phyloP scores from a whole-genome alignment of 2,888 invertebrate species.

The Chrysolina oricalcia region DNA sequence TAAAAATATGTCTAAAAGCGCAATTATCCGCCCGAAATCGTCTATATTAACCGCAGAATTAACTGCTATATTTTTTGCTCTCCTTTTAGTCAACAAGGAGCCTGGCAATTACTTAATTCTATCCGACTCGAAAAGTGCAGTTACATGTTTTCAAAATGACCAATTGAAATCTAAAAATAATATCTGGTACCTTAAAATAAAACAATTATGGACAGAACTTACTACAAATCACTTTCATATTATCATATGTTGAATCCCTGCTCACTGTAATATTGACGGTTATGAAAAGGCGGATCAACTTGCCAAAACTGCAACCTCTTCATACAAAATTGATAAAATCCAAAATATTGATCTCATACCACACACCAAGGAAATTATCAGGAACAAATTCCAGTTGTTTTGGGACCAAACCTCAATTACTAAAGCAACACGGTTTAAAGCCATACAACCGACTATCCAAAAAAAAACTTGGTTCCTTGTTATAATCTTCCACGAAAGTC shows the following conservation, averaged over 20 bases:
- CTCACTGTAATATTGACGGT: too few species aligned
- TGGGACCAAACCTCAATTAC: neutral
- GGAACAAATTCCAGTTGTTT: neutral
- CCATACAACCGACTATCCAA: neutral
- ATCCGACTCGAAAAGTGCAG: too few species aligned
- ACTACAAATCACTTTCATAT: too few species aligned
- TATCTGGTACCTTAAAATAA: neutral
- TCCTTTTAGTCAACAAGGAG: neutral
- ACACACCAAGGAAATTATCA: neutral
- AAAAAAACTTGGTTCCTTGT: too few species aligned
- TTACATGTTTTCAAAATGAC: too few species aligned
- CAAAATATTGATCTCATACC: too few species aligned
- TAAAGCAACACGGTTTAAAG: neutral
- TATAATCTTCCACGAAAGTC: too few species aligned
- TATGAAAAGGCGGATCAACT: neutral
- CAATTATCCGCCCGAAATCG: neutral
- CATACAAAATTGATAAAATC: neutral
- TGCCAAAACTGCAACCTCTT: conserved; percentile 6
- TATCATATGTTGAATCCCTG: too few species aligned
- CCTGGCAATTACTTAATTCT: neutral
- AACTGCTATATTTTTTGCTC: neutral
- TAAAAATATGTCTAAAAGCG: neutral
- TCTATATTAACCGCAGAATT: conserved; percentile 19
- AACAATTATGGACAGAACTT: too few species aligned
- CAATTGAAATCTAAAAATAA: too few species aligned